Evolutionary conservation across 2,888 invertebrate genomes (phyloP), one percentile per base, ranked within the genome.

Genomic region (Dione juno): DNA sequence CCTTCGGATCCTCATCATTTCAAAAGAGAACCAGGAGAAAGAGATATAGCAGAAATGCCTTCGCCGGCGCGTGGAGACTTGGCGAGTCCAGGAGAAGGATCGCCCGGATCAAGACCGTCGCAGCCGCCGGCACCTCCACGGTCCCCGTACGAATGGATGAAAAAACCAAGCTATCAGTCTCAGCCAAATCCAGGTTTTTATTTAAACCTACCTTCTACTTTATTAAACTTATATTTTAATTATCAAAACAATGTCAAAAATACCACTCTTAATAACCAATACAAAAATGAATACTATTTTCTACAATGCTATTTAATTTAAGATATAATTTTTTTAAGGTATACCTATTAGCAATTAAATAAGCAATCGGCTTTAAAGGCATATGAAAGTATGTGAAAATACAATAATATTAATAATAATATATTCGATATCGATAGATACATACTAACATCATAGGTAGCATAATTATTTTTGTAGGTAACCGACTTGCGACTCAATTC

Each of bases 141-240:
- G 54, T 96, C 97, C 76, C 97, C 97, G 0, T 98, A 95, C 86
- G 97, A 97, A 80, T 98, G 98, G 98, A 98, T 98, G 96, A 98
- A 97, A 88, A 97, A 97, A 86, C 96, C 96, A 0, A 95, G 97
- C 66, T 97, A 97, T 87, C 97, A 97, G 82, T 95, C 94, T 75
- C 97, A 97, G 83, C 97, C 97, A 3, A 97, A 96, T 88, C 97
- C 97, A 90, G 97, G 97, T 97, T 88, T 79, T 79, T 80, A 81
- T 81, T 78, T 80, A 76, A 67, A 88, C 91, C 86, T 72, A 71
- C 73, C 68, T 74, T 67, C 63, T 68, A 58, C 57, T 69, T 63
- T 61, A 67, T 69, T 64, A 16, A 9, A 70, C 14, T 57, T 43
- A 43, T 35, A 28, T 3, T 5, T 7, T 16, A 11, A 14, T 19